phyloP scores from a whole-genome alignment of 2,113 vertebrate species.

The Gallinago media region DNA sequence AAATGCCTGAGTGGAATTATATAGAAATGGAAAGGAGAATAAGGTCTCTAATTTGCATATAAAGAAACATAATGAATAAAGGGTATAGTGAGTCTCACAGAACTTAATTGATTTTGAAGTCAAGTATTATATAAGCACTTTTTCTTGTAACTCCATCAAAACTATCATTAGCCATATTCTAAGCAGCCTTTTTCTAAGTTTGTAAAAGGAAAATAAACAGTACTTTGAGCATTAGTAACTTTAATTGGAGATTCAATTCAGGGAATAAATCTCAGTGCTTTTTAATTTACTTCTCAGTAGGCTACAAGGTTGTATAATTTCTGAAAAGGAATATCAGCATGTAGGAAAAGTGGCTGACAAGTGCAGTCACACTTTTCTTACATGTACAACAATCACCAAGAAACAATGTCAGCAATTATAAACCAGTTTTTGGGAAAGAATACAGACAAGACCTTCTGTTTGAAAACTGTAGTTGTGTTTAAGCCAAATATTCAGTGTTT shows the following conservation, averaged over 20 bases:
- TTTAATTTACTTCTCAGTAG: slow-evolving; percentile 50
- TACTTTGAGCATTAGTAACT: neutral
- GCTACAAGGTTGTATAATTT: neutral
- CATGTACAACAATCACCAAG: neutral
- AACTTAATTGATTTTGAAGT: neutral
- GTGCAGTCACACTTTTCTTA: neutral
- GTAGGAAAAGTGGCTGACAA: slow-evolving; percentile 1
- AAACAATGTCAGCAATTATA: neutral
- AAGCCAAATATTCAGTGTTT: neutral
- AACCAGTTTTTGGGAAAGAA: neutral
- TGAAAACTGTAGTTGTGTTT: neutral
- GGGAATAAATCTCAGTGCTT: neutral
- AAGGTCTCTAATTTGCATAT: neutral
- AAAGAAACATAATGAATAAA: neutral
- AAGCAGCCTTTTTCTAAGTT: neutral
- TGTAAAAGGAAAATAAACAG: neutral
- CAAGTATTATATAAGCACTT: neutral
- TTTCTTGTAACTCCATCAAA: neutral
- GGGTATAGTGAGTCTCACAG: neutral
- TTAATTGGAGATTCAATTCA: neutral
- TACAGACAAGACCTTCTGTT: neutral
- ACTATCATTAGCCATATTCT: neutral
- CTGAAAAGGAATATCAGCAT: neutral
- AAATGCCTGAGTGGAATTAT: neutral
- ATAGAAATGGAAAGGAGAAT: neutral